Evolutionary conservation across 1,140 invertebrate genomes (phyloP).

Genomic region (Drosophila paulistorum): DNA sequence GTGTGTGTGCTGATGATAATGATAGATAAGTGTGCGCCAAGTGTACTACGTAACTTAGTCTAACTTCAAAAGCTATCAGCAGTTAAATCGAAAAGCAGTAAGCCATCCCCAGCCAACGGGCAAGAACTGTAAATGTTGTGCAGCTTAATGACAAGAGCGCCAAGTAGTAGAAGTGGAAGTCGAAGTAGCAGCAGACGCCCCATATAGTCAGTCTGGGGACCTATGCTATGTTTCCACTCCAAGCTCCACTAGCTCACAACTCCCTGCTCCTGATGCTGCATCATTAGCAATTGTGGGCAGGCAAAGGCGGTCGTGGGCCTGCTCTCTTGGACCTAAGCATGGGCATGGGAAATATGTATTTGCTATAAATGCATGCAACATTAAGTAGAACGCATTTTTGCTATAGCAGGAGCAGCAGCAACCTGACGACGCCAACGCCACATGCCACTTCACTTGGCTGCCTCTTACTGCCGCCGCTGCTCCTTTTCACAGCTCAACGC

Average conservation of each 20-base stretch:
- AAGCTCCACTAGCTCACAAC: conserved; percentile 18
- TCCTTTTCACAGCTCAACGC: conserved; percentile 80
- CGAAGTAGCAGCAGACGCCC: conserved; percentile 37
- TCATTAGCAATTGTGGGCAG: conserved; percentile 78
- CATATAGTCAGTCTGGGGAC: conserved; percentile 22
- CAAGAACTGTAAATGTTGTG: conserved; percentile 77
- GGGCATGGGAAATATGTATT: conserved; percentile 74
- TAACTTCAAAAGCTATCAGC: conserved; percentile 80
- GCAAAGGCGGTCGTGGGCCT: conserved; percentile 42
- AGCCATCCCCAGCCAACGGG: conserved; percentile 63
- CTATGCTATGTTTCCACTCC: conserved; percentile 10
- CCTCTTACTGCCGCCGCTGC: conserved; percentile 50
- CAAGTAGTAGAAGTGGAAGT: conserved; percentile 54
- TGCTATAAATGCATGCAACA: conserved; percentile 81
- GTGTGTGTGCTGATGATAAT: conserved; percentile 72
- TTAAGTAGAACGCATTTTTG: conserved; percentile 80
- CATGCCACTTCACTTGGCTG: conserved; percentile 77
- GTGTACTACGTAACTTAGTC: conserved; percentile 78
- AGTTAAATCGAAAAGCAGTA: conserved; percentile 80
- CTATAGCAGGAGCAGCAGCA: conserved; percentile 47
- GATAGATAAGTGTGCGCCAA: conserved; percentile 81
- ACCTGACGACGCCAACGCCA: conserved; percentile 71
- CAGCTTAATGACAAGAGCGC: conserved; percentile 76
- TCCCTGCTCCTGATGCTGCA: conserved; percentile 46
- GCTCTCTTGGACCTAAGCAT: conserved; percentile 15